These are phyloP conservation scores for Corythornis cristatus DNA, from an alignment of 2,113 vertebrate species.

Conservation along the genomic window DNA sequence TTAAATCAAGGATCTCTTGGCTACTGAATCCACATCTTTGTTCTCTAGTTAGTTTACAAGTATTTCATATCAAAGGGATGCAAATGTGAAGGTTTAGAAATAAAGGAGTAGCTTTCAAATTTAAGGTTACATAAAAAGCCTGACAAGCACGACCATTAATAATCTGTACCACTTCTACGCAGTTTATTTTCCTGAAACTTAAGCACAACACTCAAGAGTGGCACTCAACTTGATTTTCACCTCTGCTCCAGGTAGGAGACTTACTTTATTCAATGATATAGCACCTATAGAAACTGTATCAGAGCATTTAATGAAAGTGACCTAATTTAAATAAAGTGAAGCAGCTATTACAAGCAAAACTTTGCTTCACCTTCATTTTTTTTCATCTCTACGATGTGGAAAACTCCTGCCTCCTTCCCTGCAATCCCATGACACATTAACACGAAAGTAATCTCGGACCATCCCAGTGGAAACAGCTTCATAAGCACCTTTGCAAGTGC, in stretches of 20 bases:
- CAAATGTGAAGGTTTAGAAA: conserved; percentile 51
- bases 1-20: conserved; percentile 28
- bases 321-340: background rate
- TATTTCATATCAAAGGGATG: conserved; percentile 47
- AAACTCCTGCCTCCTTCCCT: background rate
- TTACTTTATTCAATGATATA: background rate
- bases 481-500: background rate
- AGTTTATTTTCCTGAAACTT: conserved; percentile 3
- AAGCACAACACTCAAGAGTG: background rate
- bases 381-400: background rate
- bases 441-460: background rate
- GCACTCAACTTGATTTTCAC: background rate
- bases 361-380: background rate
- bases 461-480: background rate
- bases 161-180: background rate
- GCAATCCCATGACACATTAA: background rate
- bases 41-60: conserved; percentile 65
- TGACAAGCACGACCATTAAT: conserved; percentile 3
- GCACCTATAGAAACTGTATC: background rate
- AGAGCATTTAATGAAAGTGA: conserved; percentile 1
- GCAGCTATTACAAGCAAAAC: background rate
- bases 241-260: background rate
- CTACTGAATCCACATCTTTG: conserved; percentile 37
- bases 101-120: conserved; percentile 29
- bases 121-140: conserved; percentile 38